Evolutionary conservation across 2,113 vertebrate genomes (phyloP).

Genomic region (Python bivittatus): DNA sequence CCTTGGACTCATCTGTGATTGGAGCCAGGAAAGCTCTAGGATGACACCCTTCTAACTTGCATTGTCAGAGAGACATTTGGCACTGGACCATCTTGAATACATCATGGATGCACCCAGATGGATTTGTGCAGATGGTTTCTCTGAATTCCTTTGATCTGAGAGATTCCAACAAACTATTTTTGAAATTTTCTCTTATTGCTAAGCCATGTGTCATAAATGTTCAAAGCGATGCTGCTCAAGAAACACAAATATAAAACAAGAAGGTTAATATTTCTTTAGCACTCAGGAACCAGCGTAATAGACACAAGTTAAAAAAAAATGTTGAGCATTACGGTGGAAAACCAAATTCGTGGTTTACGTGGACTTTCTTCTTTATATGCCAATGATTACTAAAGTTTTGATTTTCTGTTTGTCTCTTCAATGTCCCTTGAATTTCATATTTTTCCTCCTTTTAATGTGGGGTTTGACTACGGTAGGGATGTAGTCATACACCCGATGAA

Average conservation of each 20-base stretch:
- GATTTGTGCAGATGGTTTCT: neutral
- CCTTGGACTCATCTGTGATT: neutral
- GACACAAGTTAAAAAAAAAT: neutral
- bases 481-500: neutral
- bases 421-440: neutral
- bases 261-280: neutral
- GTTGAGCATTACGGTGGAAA: neutral
- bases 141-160: neutral
- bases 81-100: neutral
- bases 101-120: neutral
- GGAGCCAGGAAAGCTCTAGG: too few relatives aligned
- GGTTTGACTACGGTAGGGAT: neutral
- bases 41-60: too few relatives aligned
- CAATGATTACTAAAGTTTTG: neutral
- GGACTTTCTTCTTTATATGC: neutral
- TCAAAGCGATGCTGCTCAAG: neutral
- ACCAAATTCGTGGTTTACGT: too few relatives aligned
- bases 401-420: neutral
- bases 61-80: neutral
- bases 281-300: neutral
- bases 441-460: neutral
- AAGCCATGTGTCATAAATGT: neutral
- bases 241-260: neutral
- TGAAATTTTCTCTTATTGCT: neutral
- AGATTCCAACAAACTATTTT: neutral